These are phyloP conservation scores for Malthinus seriepunctatus DNA, from an alignment of 2,888 invertebrate species.

Conservation along the genomic window DNA sequence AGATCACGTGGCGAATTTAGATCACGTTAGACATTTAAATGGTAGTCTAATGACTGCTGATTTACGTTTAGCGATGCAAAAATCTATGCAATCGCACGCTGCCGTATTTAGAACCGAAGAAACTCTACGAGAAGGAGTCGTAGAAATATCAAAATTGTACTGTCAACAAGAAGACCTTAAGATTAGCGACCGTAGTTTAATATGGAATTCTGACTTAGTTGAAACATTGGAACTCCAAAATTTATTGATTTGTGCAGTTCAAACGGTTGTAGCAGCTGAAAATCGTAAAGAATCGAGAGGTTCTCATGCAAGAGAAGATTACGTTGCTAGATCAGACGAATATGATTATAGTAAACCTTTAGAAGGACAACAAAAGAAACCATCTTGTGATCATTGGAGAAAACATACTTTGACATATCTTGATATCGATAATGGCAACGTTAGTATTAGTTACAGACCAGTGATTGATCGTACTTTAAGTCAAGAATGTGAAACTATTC, in stretches of 20 bases:
- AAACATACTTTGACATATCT: constrained; percentile 91
- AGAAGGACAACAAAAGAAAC: constrained; percentile 71
- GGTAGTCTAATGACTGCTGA: constrained; percentile 84
- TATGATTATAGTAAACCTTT: constrained; percentile 90
- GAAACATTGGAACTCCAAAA: constrained; percentile 98
- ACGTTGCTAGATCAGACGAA: constrained; percentile 86
- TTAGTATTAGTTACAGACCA: constrained; percentile 82
- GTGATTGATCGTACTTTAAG: constrained; percentile 94
- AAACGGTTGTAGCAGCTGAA: constrained; percentile 91
- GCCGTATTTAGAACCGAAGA: constrained; percentile 95
- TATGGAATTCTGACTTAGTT: constrained; percentile 97
- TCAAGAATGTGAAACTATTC: constrained; percentile 65
- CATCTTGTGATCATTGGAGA: constrained; percentile 91
- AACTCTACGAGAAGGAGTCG: constrained; percentile 75
- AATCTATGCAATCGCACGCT: constrained; percentile 96
- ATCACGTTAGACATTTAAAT: constrained; percentile 76
- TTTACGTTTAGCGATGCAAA: constrained; percentile 91
- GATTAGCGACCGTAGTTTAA: constrained; percentile 72
- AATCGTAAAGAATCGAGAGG: constrained; percentile 97
- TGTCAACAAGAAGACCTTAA: constrained; percentile 77
- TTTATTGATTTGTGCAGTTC: constrained; percentile 88
- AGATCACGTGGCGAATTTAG: constrained; percentile 89
- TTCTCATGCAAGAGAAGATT: constrained; percentile 98
- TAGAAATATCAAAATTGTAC: constrained; percentile 76
- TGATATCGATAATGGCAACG: constrained; percentile 75